Evolutionary conservation across 2,113 vertebrate species (phyloP).

Genomic region (Lamprotornis superbus): DNA sequence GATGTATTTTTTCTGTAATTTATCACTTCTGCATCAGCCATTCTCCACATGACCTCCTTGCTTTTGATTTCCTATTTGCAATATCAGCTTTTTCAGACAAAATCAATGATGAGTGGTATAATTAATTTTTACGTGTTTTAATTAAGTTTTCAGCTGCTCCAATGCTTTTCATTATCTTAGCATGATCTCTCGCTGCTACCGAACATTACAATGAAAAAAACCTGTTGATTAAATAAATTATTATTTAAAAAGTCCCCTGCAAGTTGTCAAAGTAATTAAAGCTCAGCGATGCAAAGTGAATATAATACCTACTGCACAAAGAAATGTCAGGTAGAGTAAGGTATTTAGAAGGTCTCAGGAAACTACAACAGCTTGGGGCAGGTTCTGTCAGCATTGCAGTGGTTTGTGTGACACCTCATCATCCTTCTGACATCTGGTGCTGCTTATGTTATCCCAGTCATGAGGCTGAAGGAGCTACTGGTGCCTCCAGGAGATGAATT

Average conservation of each 20-base stretch:
- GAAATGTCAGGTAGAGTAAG: neutral
- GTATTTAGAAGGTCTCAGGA: neutral
- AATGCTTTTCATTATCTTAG: conserved; percentile 40
- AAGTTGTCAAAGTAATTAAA: conserved; percentile 46
- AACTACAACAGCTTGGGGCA: neutral
- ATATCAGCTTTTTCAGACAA: conserved; percentile 52
- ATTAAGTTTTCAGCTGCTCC: conserved; percentile 58
- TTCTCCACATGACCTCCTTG: conserved; percentile 31
- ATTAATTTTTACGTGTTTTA: conserved; percentile 65
- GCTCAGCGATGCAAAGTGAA: neutral
- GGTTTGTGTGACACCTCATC: neutral
- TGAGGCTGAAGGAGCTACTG: neutral
- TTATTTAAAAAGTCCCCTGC: neutral
- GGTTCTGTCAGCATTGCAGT: neutral
- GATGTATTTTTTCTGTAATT: neutral
- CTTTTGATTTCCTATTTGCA: conserved; percentile 59
- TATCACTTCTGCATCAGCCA: neutral
- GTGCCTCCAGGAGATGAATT: neutral
- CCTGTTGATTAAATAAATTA: conserved; percentile 33
- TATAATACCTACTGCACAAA: neutral
- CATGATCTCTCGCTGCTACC: neutral
- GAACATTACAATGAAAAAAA: conserved; percentile 5
- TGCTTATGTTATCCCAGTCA: neutral
- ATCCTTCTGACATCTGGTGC: neutral
- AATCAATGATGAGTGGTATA: conserved; percentile 33